Evolutionary conservation across 92 coral and sea anemone species (phyloP), one percentile per base, ranked within the genome.

Genomic region (Metridium senile): DNA sequence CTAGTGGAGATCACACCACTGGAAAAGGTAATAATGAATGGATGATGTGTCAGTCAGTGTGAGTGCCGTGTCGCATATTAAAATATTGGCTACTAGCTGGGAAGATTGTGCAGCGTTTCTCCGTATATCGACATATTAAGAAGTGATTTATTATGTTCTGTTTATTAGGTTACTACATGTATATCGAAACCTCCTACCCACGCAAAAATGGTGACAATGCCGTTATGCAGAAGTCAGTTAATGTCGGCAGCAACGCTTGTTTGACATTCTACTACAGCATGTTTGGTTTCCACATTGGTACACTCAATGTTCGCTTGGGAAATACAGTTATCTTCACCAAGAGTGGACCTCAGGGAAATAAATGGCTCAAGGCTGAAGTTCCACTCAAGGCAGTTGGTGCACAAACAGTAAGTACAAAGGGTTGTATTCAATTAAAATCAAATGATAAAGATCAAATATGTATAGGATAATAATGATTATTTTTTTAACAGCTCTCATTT

Each of bases 181-280:
- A 72, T 66, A 72, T 72, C 65, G 78, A 72, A 27, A 61, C 78
- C 8, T 72, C 78, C 2, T 22, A 51, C 23, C 78, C 78, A 51
- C 33, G 78, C 8, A n/a, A 2, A 3, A 52, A 26, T 39, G 84
- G 81, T 33, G 89, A 84, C 69, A 78, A 73, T 29, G 89, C 89
- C 20, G 20, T 0, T 28, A 81, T 84, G 33, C 56, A 35, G 21
- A 78, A 66, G 21, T 78, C 74, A 23, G 71, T 84, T 34, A 79
- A 73, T 47, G 70, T 84, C 47, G 61, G 2, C 49, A 28, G 74
- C 31, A 66, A 67, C 72, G 65, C 69, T 32, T 72, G 89, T 13
- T 46, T 84, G 75, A 53, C 78, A 20, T 84, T 84, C 70, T 73
- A 65, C 76, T 79, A 79, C 64, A 84, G 79, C 70, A 85, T 85